Evolutionary conservation across 2,797 vertebrate genomes (phyloP).

Genomic region (Gila robusta): DNA sequence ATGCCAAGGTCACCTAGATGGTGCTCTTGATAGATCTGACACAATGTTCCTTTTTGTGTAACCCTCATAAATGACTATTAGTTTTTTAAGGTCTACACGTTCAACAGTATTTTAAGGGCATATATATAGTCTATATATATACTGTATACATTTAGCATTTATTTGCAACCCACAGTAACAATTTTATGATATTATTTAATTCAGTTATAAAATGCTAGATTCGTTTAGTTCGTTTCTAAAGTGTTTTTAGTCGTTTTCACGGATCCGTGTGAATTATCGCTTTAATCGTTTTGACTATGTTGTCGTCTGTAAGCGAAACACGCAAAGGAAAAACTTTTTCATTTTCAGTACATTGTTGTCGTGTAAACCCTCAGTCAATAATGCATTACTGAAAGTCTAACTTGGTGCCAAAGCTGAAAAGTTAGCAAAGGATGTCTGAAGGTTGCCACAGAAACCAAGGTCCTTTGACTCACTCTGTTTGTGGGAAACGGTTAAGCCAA

Average conservation of each 20-base stretch:
- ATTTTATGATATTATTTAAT: background rate
- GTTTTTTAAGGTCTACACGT: conserved; percentile 13
- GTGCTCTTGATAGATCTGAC: conserved; percentile 65
- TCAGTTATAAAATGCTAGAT: background rate
- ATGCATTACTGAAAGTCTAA: conserved; percentile 25
- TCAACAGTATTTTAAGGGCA: conserved; percentile 10
- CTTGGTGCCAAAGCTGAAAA: conserved; percentile 5
- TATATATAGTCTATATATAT: background rate
- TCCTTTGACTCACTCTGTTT: conserved; percentile 10
- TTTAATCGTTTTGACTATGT: no score
- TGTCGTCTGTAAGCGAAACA: no score
- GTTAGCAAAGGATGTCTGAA: conserved; percentile 12
- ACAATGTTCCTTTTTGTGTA: conserved; percentile 61
- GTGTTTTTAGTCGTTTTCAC: no score
- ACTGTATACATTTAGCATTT: background rate
- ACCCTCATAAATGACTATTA: conserved; percentile 29
- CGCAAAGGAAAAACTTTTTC: no score
- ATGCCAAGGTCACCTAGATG: conserved; percentile 74
- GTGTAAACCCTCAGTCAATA: background rate
- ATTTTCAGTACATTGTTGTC: no score
- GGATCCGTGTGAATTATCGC: no score
- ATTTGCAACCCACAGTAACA: background rate
- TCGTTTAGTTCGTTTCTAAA: no score
- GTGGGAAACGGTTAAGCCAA: background rate
- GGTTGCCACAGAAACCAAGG: conserved; percentile 50